phyloP scores from a whole-genome alignment of 2,888 invertebrate genomes.

The Rhopalosiphum nymphaeae region DNA sequence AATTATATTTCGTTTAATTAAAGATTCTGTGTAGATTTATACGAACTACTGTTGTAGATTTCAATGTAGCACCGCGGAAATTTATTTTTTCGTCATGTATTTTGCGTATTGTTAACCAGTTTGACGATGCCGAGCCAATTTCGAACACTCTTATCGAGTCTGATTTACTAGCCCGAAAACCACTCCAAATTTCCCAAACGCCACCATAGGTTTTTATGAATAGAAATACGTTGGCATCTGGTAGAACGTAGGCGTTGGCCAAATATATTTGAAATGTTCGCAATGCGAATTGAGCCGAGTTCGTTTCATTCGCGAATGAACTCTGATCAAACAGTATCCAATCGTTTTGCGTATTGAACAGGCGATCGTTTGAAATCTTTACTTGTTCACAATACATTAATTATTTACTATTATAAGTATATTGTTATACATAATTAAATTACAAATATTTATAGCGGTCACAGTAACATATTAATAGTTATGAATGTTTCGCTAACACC shows the following conservation, averaged over 20 bases:
- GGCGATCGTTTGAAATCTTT: background rate
- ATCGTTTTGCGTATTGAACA: constrained; percentile 42
- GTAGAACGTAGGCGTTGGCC: background rate
- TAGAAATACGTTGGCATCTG: constrained; percentile 22
- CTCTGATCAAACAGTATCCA: background rate
- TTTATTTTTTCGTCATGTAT: background rate
- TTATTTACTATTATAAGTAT: background rate
- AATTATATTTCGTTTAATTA: background rate
- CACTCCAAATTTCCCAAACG: constrained; percentile 36
- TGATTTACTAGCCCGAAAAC: constrained; percentile 24
- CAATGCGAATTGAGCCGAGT: background rate
- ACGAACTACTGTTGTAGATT: background rate
- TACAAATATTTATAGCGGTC: background rate
- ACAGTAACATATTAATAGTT: background rate
- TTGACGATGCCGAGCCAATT: background rate
- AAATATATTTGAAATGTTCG: background rate
- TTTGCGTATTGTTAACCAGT: background rate
- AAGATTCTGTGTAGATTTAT: background rate
- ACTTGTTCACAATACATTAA: background rate
- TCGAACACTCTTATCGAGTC: background rate
- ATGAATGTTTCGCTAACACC: background rate
- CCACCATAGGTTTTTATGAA: background rate
- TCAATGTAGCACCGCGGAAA: background rate
- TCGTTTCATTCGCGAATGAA: background rate
- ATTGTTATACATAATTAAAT: background rate